A percentile compares a stretch with the other conserved stretches of the same genome.
These are phyloP conservation scores for Saguinus midas DNA, from an alignment of 2,113 vertebrate genomes.

Conservation along the genomic window DNA sequence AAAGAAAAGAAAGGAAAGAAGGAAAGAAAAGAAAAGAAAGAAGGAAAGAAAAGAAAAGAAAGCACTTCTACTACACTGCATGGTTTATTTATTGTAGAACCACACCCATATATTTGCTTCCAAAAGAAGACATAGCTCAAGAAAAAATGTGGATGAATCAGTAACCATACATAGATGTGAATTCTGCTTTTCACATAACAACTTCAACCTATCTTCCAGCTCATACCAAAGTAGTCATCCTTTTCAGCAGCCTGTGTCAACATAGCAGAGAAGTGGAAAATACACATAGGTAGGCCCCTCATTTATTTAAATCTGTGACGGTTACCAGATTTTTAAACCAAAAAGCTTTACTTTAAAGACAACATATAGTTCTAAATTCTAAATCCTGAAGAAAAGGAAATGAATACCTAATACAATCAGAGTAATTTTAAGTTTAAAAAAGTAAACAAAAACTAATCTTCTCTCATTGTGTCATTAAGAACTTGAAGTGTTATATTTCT, in stretches of 20 bases:
- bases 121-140: conserved; percentile 51
- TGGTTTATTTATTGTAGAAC: conserved; percentile 19
- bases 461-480: background rate
- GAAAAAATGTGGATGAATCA: conserved; percentile 51
- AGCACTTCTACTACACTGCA: background rate
- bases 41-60: background rate
- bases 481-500: background rate
- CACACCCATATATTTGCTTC: conserved; percentile 44
- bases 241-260: background rate
- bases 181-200: background rate
- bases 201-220: background rate
- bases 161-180: background rate
- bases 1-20: no score
- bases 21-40: background rate
- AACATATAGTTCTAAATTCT: background rate
- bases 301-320: background rate
- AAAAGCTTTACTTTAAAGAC: background rate
- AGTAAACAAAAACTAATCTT: background rate
- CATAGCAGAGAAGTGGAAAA: background rate
- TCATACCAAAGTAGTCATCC: background rate
- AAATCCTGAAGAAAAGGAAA: background rate
- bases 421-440: background rate
- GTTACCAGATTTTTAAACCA: background rate
- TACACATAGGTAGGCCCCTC: background rate
- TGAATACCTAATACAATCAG: background rate